Conservation (phyloP, 2,888 invertebrate genomes). For the Drosophila prolongata region DNA sequence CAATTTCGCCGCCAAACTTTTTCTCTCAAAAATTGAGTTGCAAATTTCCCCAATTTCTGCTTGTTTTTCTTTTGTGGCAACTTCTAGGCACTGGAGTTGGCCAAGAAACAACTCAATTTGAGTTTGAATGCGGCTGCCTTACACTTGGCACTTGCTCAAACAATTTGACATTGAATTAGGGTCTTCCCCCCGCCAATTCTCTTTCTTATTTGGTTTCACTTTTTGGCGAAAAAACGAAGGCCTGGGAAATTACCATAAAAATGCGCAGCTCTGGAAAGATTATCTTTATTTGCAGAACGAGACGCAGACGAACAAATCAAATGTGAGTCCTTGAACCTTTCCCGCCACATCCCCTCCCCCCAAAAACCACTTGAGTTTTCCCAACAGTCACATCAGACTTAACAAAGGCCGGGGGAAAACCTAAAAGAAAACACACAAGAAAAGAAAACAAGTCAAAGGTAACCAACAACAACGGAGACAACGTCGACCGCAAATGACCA, state of each 20-base stretch:
- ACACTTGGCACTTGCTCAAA: slow-evolving; percentile 39
- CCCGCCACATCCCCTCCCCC: not conserved
- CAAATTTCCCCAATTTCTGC: slow-evolving; percentile 4
- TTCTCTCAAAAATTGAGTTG: slow-evolving; percentile 7
- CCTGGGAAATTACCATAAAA: slow-evolving; percentile 70
- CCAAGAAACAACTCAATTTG: slow-evolving; percentile 18
- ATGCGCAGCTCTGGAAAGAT: slow-evolving; percentile 70
- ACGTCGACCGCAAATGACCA: slow-evolving; percentile 33
- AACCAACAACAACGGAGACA: slow-evolving; percentile 35
- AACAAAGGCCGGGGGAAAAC: slow-evolving; percentile 36
- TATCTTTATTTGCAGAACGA: slow-evolving; percentile 67
- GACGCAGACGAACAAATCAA: slow-evolving; percentile 51
- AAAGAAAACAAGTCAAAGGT: slow-evolving; percentile 38
- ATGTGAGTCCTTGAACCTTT: slow-evolving; percentile 72
- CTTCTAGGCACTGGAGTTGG: slow-evolving; percentile 1
- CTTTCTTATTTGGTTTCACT: slow-evolving; percentile 26
- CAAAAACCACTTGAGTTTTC: slow-evolving; percentile 29
- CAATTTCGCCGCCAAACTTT: slow-evolving; percentile 27
- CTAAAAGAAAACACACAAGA: slow-evolving; percentile 3
- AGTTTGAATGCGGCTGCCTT: slow-evolving; percentile 30
- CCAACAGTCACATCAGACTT: slow-evolving; percentile 47
- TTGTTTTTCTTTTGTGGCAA: slow-evolving; percentile 4
- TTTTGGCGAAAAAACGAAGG: slow-evolving; percentile 21
- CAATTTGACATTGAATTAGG: slow-evolving; percentile 65
- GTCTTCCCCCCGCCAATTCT: slow-evolving; percentile 11